Evolutionary conservation across 1,140 invertebrate species (phyloP), one percentile per base, ranked within the genome.

Genomic region (Dendrolimus punctatus): DNA sequence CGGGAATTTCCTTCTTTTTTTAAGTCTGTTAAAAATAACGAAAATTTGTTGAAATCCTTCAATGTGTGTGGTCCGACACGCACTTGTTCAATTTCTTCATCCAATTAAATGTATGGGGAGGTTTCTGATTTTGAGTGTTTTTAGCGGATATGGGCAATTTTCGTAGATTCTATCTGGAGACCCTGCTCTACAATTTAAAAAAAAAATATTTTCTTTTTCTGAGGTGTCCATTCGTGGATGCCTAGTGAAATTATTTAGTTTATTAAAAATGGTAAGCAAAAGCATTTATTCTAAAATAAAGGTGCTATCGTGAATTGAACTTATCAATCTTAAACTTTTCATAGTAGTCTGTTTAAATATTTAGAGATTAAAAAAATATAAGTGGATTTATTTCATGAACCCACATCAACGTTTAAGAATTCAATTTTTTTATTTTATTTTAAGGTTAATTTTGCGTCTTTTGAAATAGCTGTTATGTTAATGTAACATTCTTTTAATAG

Each of bases 191-290:
- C 23, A n/a, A 45, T 48, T 38, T 8, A 38, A 5, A 40, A 51
- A 8, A n/a, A 51, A 51, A 43, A 46, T 39, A 37, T 23, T 52
- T 46, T 52, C 44, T 52, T 46, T 52, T 52, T 38, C 40, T 36
- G 42, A 9, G 51, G 51, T 52, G 51, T 52, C 51, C 51, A 5
- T 40, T 9, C 5, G 23, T 46, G 51, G 51, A 52, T 37, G 37
- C 49, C 40, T 10, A 5, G 8, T 8, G 6, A 5, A 8, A 6
- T 38, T 46, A 39, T 39, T 40, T 51, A 38, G 39, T 45, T 45
- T 43, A 40, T 6, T 39, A 8, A 52, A 52, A 46, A 52, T 52
- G 51, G 51, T 52, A 44, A 52, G 51, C 37, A 46, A 37, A 23
- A 23, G 23, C 23, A 3, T 42, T 7, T 40, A 5, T 9, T 8